Conservation (phyloP, 1,140 invertebrate genomes). For the Anadara kagoshimensis region DNA sequence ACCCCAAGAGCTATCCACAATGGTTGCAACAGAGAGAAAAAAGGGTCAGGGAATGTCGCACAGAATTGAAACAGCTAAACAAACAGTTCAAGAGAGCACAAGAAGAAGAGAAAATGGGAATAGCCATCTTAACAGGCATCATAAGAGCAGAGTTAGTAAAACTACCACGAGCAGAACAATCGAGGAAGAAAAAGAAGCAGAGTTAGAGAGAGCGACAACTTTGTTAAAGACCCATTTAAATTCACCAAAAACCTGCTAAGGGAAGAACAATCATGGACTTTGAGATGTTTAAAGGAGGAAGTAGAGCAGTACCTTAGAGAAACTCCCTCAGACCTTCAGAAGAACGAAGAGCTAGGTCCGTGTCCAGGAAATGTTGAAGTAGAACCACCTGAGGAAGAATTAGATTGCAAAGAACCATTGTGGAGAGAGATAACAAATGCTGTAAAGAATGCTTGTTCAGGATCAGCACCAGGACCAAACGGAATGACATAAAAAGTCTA, state of each 20-base stretch:
- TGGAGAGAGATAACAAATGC: conserved; percentile 11
- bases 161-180: background rate
- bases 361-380: background rate
- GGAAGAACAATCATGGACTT: background rate
- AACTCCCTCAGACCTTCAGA: conserved; percentile 13
- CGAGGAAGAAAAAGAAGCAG: background rate
- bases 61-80: conserved; percentile 5
- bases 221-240: conserved; percentile 20
- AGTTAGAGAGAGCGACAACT: conserved; percentile 1
- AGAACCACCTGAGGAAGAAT: background rate
- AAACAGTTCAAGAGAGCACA: conserved; percentile 9
- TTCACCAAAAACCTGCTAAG: conserved; percentile 6
- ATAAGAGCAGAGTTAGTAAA: conserved; percentile 5
- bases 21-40: background rate
- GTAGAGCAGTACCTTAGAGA: conserved; percentile 8
- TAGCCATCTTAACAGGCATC: conserved; percentile 4
- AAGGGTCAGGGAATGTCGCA: background rate
- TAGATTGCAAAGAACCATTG: background rate
- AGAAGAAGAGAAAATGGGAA: conserved; percentile 12
- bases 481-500: conserved; percentile 35
- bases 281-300: conserved; percentile 16
- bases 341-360: conserved; percentile 9
- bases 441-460: conserved; percentile 26
- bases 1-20: background rate
- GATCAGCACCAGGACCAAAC: conserved; percentile 24